phyloP scores from a whole-genome alignment of 23 tunicate genomes.

The Ascidia mentula region DNA sequence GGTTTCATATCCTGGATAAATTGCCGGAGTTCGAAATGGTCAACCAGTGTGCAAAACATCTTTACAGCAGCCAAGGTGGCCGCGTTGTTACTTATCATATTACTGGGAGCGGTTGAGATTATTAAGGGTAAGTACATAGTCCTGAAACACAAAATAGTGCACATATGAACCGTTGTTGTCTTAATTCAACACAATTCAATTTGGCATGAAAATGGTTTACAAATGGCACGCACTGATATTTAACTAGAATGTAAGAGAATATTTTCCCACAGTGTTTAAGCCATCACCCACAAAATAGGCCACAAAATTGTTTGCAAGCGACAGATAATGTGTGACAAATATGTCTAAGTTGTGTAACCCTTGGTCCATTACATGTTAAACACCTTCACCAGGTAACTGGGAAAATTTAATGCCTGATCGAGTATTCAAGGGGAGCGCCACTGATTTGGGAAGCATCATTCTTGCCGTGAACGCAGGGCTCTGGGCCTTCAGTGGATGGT shows the following conservation, averaged over 20 bases:
- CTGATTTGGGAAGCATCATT: constrained; percentile 25
- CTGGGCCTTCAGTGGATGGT: constrained; percentile 62
- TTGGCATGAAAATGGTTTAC: no score
- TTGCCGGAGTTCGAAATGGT: constrained; percentile 26
- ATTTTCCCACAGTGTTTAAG: no score
- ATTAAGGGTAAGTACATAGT: constrained; percentile 13
- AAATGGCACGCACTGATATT: no score
- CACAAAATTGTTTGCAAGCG: no score
- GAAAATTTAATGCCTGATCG: constrained; percentile 12
- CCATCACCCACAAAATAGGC: no score
- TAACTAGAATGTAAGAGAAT: no score
- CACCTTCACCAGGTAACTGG: constrained; percentile 20
- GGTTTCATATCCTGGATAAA: constrained; percentile 34
- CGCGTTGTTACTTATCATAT: constrained; percentile 24
- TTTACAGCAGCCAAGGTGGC: constrained; percentile 36
- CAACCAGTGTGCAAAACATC: constrained; percentile 31
- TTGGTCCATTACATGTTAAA: no score
- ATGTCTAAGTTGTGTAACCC: no score
- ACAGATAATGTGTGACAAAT: no score
- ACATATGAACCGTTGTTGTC: not conserved
- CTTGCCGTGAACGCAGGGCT: constrained; percentile 47
- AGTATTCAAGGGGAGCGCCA: constrained; percentile 14
- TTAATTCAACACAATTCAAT: not conserved
- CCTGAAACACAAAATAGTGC: not conserved
- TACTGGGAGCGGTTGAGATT: constrained; percentile 25